Evolutionary conservation across 2,797 vertebrate species (phyloP), one percentile per base, ranked within the genome.

Genomic region (Intellagama lesueurii): DNA sequence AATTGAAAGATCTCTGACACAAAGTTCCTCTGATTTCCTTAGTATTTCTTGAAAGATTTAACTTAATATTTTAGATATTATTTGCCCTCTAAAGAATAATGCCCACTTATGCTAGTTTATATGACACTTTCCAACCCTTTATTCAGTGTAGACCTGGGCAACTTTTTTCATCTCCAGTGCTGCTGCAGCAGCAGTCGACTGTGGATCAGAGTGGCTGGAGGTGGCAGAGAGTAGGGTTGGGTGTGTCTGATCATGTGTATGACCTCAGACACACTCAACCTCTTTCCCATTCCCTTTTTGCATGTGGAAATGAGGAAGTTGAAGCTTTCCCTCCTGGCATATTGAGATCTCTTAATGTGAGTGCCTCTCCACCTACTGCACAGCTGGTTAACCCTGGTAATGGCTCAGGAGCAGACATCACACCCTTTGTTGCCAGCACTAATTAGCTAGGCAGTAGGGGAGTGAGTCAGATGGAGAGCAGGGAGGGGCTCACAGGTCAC

Each of bases 41-140:
- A 72, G 56, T 5, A 79, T 94, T 89, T 75, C 32, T 91, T 85
- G 75, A 92, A 88, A 52, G 88, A 91, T 78, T 83, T 26, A 77
- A 1, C 3, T 82, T 85, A 24, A 90, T 78, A 80, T 35, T 75
- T 75, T 73, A 0, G 0, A 14, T 83, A 2, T 40, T 64, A 69
- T 49, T 80, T 12, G 22, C 60, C 28, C 0, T 5, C 2, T 90
- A 32, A 68, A 77, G 56, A 56, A 35, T 76, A 66, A 17, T n/a
- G 11, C 11, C 47, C 76, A 47, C 30, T 82, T 16, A 90, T 76
- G 19, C 44, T 88, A 69, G 1, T 9, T 60, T 9, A 60, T 17
- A 14, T 85, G 44, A 40, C 86, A 32, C 32, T 89, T 17, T 32
- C 87, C 85, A 91, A 92, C 14, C 2, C 69, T 88, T 85, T 17